A percentile compares a stretch with the other conserved stretches of the same genome.
Conservation (phyloP, 2,113 vertebrate genomes). For the Ammodytes marinus region DNA sequence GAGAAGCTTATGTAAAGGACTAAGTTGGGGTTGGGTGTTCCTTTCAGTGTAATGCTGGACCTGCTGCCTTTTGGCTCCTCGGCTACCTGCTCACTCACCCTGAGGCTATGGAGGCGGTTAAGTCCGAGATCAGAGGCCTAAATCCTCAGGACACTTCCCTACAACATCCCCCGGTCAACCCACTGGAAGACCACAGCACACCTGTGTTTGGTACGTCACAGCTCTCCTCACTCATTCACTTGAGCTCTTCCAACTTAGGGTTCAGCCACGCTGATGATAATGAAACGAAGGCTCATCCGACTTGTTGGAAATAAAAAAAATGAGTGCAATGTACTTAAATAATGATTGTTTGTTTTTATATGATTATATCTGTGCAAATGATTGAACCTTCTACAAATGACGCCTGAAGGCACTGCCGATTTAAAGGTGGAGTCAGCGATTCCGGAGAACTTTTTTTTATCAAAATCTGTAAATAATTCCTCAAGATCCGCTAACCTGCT, state of each 20-base stretch:
- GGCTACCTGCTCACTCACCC: slow-evolving; percentile 89
- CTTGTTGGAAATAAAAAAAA: slow-evolving; percentile 32
- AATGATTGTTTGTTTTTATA: slow-evolving; percentile 31
- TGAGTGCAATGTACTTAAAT: background rate
- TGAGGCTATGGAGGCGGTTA: slow-evolving; percentile 86
- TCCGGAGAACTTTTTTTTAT: too few species aligned
- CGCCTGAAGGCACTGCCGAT: slow-evolving; percentile 13
- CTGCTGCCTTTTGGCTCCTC: slow-evolving; percentile 90
- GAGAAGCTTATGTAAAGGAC: background rate
- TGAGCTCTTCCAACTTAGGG: slow-evolving; percentile 2
- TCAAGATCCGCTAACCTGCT: too few species aligned
- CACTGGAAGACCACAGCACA: slow-evolving; percentile 60
- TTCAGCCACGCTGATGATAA: background rate
- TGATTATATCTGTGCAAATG: slow-evolving; percentile 31
- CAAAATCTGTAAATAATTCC: too few species aligned
- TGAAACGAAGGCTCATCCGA: slow-evolving; percentile 23
- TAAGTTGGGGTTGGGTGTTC: slow-evolving; percentile 5
- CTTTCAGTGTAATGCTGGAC: slow-evolving; percentile 87
- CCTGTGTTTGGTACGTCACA: slow-evolving; percentile 84
- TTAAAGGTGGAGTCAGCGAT: background rate
- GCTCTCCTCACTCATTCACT: slow-evolving; percentile 40
- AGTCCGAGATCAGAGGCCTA: slow-evolving; percentile 79
- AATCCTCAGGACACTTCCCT: slow-evolving; percentile 39
- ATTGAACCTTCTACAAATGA: slow-evolving; percentile 40
- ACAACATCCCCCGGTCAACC: slow-evolving; percentile 63